Percentiles rank a stretch among this genome's conserved stretches.
phyloP scores from a whole-genome alignment of 2,113 vertebrate species.

The Athene noctua region DNA sequence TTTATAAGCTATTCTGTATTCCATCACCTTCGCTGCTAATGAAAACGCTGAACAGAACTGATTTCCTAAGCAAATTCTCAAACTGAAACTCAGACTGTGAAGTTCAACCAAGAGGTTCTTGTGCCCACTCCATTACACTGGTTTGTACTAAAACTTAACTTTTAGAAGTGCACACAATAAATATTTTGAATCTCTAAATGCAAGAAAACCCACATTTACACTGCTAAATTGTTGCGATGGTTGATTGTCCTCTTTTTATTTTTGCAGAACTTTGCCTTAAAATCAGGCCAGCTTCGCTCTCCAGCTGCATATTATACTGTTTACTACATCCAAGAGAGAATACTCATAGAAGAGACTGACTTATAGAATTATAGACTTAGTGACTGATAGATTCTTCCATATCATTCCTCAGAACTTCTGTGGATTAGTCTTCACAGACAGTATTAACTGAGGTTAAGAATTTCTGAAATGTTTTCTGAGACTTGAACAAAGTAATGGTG shows the following conservation, averaged over 20 bases:
- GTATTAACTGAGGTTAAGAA: not conserved
- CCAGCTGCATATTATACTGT: not conserved
- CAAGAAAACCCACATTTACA: not conserved
- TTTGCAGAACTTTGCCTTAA: not conserved
- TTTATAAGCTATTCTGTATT: slow-evolving; percentile 49
- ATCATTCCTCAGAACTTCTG: not conserved
- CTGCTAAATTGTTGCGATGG: not conserved
- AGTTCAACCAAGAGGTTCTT: not conserved
- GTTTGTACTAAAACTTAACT: not conserved
- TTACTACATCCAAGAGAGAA: not conserved
- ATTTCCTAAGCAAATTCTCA: slow-evolving; percentile 26
- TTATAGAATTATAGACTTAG: not conserved
- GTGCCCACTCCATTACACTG: not conserved
- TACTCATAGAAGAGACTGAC: not conserved
- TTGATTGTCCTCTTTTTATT: not conserved
- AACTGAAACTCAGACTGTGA: not conserved
- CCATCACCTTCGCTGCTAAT: not conserved
- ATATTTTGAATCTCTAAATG: not conserved
- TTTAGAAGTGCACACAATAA: not conserved
- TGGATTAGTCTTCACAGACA: not conserved
- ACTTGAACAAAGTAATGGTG: not conserved
- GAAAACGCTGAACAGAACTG: not conserved
- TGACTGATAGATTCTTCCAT: not conserved
- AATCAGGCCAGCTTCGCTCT: not conserved
- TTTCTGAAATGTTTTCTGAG: not conserved